Evolutionary conservation across 2,113 vertebrate species (phyloP).

Genomic region (Erpornis zantholeuca): DNA sequence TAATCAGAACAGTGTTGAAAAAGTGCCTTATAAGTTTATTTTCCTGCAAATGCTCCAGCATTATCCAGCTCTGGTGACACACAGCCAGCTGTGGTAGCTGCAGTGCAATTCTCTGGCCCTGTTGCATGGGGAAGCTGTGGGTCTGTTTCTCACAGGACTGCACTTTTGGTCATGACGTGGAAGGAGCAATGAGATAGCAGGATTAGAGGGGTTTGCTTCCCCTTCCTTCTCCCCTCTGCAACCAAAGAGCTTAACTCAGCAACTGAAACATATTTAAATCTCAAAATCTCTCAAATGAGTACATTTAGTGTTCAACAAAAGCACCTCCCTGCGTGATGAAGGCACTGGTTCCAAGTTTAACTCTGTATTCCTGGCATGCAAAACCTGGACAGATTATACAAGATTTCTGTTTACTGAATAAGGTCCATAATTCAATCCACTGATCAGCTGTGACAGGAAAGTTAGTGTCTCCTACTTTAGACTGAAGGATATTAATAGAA

Average conservation of each 20-base stretch:
- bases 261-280: neutral
- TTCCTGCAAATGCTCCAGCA: neutral
- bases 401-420: neutral
- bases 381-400: neutral
- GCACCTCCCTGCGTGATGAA: neutral
- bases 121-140: accelerated
- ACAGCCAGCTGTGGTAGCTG: neutral
- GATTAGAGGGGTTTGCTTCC: neutral
- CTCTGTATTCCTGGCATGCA: neutral
- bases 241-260: neutral
- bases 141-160: neutral
- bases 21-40: neutral
- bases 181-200: neutral
- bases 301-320: neutral
- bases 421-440: neutral
- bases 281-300: neutral
- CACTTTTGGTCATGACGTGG: neutral
- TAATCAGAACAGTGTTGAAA: neutral
- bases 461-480: neutral
- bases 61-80: neutral
- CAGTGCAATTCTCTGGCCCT: neutral
- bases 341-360: neutral
- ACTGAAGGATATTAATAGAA: neutral
- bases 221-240: neutral
- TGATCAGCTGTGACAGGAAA: neutral